Base-by-base conservation (phyloP, 92 coral and sea anemone species). In the Heliopora coerulea region DNA sequence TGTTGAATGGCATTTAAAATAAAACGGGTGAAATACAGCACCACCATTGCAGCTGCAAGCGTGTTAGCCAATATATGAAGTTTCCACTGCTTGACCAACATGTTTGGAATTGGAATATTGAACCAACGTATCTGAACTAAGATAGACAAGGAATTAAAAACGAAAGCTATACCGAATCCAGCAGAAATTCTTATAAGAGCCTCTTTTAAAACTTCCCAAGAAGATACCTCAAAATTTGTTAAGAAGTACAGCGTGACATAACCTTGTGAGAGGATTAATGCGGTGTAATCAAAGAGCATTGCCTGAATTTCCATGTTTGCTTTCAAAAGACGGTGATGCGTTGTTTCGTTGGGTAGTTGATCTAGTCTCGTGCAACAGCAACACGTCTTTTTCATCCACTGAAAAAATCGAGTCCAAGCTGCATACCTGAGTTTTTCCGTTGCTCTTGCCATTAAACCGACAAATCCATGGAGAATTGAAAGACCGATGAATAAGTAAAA, bases 161-260 rank as follows among this genome's bases (percentile, higher is more conserved):
- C 20, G 11, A 30, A 61, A 1, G 30, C 67, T 14, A 61, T 61
- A 7, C 44, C 67, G 8, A 61, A 15, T 2, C 44, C 67, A 24
- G 32, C 32, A 15, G 42, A 7, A 32, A 61, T 41, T 31, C 67
- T 20, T 18, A 27, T 35, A 21, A 31, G 42, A 17, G 42, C 42
- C 20, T 14, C 15, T 46, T 61, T 61, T 14, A 61, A 31, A 31
- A 31, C 46, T 1, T 30, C 44, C 23, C 67, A 31, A 6, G 20
- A 32, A 15, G 67, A 17, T 30, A 61, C 67, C 19, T 61, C 67
- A 32, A 61, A 61, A 15, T 35, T 61, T 19, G 44, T 61, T 18
- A 61, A 15, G 2, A 30, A 34, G 48, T 61, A 61, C n/a, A 61
- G 15, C 46, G 42, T 24, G 13, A 61, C 20, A 32, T 61, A 32